Evolutionary conservation across 2,113 vertebrate genomes (phyloP).

Genomic region (Xyliphius kryptos): DNA sequence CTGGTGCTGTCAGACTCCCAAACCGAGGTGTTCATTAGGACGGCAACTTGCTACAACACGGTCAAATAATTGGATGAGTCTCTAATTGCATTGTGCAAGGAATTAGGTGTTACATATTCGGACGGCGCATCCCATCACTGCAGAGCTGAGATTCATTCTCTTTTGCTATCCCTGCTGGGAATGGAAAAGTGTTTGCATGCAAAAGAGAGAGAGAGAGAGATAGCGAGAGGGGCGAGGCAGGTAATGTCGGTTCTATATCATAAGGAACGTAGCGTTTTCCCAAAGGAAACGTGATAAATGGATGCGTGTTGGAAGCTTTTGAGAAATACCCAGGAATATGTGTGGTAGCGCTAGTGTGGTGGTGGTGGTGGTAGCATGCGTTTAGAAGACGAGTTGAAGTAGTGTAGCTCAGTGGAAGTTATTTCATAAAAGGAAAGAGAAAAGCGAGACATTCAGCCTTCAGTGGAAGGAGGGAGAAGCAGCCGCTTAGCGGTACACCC

Average conservation of each 20-base stretch:
- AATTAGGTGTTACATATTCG: conserved; percentile 48
- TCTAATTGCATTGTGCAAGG: conserved; percentile 62
- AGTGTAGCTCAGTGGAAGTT: too few species aligned
- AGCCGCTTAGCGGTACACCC: too few species aligned
- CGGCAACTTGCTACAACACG: conserved; percentile 56
- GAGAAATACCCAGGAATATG: neutral
- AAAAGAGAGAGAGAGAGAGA: too few species aligned
- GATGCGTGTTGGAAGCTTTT: conserved; percentile 1
- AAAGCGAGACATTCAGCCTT: too few species aligned
- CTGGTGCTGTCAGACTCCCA: conserved; percentile 60
- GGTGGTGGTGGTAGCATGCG: neutral
- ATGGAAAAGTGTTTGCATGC: too few species aligned
- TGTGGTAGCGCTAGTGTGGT: neutral
- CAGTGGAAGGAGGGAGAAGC: too few species aligned
- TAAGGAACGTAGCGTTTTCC: conserved; percentile 17
- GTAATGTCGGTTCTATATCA: conserved; percentile 19
- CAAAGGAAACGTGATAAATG: conserved; percentile 20
- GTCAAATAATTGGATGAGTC: conserved; percentile 56
- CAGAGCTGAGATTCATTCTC: conserved; percentile 4
- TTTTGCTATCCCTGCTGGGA: conserved; percentile 9
- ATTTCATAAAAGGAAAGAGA: too few species aligned
- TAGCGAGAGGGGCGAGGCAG: too few species aligned
- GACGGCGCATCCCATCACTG: conserved; percentile 42
- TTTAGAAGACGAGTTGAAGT: conserved; percentile 1
- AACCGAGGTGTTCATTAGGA: conserved; percentile 69